Conservation (phyloP, 2,888 invertebrate genomes). For the Synanthedon formicaeformis region DNA sequence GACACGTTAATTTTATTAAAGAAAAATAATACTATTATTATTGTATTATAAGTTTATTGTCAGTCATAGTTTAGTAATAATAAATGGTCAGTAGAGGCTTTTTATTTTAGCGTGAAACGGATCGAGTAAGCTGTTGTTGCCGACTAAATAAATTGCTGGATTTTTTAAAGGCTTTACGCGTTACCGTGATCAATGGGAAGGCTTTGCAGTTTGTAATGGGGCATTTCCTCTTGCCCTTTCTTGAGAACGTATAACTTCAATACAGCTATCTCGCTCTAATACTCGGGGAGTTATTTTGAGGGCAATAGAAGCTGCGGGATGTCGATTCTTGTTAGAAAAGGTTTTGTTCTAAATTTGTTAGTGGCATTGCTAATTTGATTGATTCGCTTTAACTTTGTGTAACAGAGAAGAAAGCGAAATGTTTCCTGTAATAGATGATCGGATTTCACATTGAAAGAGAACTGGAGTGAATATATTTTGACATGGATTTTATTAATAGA, state of each 20-base stretch:
- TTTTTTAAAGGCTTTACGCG: constrained; percentile 61
- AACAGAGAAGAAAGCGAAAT: background rate
- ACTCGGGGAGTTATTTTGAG: constrained; percentile 32
- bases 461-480: too few relatives aligned
- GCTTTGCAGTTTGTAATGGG: constrained; percentile 58
- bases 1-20: too few relatives aligned
- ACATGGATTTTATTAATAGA: too few relatives aligned
- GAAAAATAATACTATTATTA: too few relatives aligned
- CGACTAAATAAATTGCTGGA: constrained; percentile 62
- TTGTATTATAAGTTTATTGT: too few relatives aligned
- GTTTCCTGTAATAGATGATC: too few relatives aligned
- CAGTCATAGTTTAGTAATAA: too few relatives aligned
- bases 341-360: constrained; percentile 33
- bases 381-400: constrained; percentile 16
- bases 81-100: constrained; percentile 1
- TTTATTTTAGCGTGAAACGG: constrained; percentile 17
- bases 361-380: constrained; percentile 29
- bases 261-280: constrained; percentile 23
- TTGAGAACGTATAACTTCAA: constrained; percentile 11
- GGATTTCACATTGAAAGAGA: too few relatives aligned
- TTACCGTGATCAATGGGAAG: constrained; percentile 61
- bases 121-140: constrained; percentile 39
- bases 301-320: constrained; percentile 33
- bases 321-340: constrained; percentile 52
- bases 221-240: constrained; percentile 34